phyloP scores from a whole-genome alignment of 2,797 vertebrate species.

The Mergus octosetaceus region DNA sequence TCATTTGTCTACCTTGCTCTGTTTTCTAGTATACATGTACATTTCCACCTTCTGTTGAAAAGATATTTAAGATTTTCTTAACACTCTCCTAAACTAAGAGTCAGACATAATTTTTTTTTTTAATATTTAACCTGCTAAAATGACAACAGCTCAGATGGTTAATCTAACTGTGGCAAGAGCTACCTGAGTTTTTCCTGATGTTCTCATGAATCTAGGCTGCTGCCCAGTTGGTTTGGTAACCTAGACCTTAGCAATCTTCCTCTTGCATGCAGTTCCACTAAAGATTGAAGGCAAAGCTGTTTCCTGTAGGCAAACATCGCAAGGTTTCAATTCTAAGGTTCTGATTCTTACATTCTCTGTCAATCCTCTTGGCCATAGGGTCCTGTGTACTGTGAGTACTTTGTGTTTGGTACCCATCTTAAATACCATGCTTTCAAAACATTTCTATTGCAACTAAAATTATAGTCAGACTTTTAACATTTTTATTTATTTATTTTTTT shows the following conservation, averaged over 20 bases:
- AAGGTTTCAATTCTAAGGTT: background rate
- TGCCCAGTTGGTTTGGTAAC: background rate
- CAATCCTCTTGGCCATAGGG: fast-evolving
- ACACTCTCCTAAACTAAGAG: background rate
- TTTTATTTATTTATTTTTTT: background rate
- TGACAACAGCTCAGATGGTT: background rate
- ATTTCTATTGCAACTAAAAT: background rate
- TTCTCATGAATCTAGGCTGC: background rate
- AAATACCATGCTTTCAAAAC: background rate
- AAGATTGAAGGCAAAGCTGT: background rate
- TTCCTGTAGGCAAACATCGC: background rate
- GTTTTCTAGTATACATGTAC: background rate
- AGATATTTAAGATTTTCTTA: background rate
- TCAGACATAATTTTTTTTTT: background rate
- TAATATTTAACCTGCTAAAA: background rate
- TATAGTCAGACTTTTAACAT: background rate
- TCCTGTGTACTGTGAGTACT: background rate
- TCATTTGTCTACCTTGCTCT: background rate
- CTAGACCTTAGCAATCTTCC: background rate
- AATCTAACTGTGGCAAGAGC: background rate
- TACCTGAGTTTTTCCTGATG: background rate
- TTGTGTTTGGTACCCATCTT: background rate
- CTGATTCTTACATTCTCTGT: background rate
- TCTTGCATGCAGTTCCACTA: background rate
- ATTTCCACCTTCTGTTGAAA: background rate